A percentile compares a stretch with the other conserved stretches of the same genome.
These are phyloP conservation scores for Paracentrotus lividus DNA, from an alignment of 53 echinoderm and acorn worm species.

Conservation along the genomic window DNA sequence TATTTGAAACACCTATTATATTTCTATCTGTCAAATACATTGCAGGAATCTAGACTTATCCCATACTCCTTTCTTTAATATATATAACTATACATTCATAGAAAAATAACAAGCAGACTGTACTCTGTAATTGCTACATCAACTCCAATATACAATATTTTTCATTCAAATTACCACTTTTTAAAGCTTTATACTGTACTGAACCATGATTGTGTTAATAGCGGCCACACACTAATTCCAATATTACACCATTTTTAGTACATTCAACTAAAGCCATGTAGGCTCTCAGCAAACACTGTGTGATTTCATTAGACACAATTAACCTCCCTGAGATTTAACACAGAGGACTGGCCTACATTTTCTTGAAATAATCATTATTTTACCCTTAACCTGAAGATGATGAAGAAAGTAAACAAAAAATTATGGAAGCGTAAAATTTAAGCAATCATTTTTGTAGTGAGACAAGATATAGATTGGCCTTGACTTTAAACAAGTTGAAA, in stretches of 20 bases:
- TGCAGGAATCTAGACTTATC: background rate
- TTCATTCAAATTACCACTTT: background rate
- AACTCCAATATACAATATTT: background rate
- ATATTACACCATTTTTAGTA: background rate
- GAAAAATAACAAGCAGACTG: conserved; percentile 9
- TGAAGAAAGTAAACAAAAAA: background rate
- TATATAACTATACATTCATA: conserved; percentile 8
- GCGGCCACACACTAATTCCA: background rate
- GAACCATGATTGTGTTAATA: background rate
- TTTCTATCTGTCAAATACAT: background rate
- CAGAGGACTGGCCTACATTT: background rate
- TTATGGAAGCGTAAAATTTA: background rate
- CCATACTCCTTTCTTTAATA: background rate
- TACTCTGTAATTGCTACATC: background rate
- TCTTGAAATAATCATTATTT: background rate
- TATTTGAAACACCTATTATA: background rate
- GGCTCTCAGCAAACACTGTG: too few species aligned
- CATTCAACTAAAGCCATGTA: too few species aligned
- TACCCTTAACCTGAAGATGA: background rate
- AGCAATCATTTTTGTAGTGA: background rate
- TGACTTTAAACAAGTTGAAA: background rate
- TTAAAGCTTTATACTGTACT: background rate
- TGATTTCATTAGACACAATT: background rate
- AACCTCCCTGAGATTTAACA: conserved; percentile 27
- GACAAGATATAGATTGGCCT: background rate